Evolutionary conservation across 2,113 vertebrate species (phyloP).

Genomic region (Bubalus kerabau): DNA sequence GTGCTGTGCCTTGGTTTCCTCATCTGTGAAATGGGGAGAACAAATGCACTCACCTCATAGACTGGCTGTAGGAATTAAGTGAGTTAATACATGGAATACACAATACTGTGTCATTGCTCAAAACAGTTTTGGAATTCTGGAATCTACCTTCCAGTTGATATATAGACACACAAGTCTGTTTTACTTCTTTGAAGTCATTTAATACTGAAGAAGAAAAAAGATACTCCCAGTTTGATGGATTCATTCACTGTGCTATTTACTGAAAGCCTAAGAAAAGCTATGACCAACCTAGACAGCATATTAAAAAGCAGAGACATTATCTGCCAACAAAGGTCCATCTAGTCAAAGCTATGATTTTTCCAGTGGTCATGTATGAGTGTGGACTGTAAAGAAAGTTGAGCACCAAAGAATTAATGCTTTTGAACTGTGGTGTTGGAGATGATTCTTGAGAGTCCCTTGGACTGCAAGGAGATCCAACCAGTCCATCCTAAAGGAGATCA

Average conservation of each 20-base stretch:
- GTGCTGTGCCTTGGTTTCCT: background rate
- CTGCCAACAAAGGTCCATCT: background rate
- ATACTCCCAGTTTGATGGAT: background rate
- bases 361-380: background rate
- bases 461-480: background rate
- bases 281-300: background rate
- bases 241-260: background rate
- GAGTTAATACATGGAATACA: rapidly evolving
- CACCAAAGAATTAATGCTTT: background rate
- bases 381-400: background rate
- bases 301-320: background rate
- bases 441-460: background rate
- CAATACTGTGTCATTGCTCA: background rate
- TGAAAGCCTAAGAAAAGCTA: background rate
- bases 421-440: background rate
- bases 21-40: background rate
- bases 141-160: background rate
- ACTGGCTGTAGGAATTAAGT: background rate
- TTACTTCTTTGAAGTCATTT: slow-evolving; percentile 3
- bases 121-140: background rate
- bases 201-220: background rate
- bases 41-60: background rate
- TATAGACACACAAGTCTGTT: background rate
- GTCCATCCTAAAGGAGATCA: background rate
- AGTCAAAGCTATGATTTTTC: background rate